Evolutionary conservation across 2,797 vertebrate genomes (phyloP).

Genomic region (Macropus fuliginosus): DNA sequence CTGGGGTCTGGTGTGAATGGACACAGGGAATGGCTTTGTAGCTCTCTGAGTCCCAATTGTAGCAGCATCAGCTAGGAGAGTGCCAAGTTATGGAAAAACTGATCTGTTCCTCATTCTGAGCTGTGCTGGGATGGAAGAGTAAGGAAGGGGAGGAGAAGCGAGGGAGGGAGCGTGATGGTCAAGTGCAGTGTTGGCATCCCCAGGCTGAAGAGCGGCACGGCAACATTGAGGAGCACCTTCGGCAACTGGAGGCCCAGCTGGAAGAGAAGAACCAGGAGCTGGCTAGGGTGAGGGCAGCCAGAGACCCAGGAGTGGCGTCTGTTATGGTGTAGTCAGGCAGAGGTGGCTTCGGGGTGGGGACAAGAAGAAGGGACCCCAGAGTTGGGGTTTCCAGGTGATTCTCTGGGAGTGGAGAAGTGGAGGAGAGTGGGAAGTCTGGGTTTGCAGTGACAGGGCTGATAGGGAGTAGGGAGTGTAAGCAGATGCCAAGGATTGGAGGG

Average conservation of each 20-base stretch:
- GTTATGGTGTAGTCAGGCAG: not conserved
- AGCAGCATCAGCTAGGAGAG: conserved; percentile 96
- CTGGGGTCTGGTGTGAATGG: not conserved
- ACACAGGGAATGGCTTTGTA: conserved; percentile 87
- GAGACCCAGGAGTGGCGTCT: not conserved
- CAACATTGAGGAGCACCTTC: conserved; percentile 92
- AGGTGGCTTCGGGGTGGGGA: not conserved
- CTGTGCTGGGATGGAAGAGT: not conserved
- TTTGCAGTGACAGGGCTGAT: not conserved
- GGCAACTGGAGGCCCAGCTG: conserved; percentile 93
- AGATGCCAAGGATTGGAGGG: not conserved
- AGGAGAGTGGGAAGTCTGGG: not conserved
- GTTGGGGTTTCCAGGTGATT: not conserved
- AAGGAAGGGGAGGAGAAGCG: not conserved
- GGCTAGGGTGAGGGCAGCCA: conserved; percentile 83
- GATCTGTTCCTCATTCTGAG: not conserved
- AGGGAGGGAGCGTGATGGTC: not conserved
- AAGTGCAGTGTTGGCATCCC: not conserved
- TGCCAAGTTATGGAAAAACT: conserved; percentile 94
- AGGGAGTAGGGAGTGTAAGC: not conserved
- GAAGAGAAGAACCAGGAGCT: conserved; percentile 96
- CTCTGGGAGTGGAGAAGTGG: not conserved
- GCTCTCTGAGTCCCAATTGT: conserved; percentile 90
- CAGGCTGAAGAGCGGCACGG: conserved; percentile 75
- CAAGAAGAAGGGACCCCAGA: not conserved